Conservation (phyloP, 64 coral and sea anemone genomes). For the Orbicella faveolata region DNA sequence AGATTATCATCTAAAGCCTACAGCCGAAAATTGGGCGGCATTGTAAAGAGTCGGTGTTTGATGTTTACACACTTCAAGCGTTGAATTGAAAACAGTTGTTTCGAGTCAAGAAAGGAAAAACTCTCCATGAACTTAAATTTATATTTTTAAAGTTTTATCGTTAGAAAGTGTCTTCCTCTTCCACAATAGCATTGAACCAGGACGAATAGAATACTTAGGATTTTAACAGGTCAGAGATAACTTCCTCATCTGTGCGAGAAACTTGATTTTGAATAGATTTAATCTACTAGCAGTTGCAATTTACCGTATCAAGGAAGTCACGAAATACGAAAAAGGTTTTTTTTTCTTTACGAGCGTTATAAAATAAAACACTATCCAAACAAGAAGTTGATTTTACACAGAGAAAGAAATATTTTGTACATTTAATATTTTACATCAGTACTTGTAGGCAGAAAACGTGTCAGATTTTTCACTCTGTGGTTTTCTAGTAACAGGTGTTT, state of each 20-base stretch:
- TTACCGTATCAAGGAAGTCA: background rate
- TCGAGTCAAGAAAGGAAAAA: background rate
- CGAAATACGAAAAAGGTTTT: background rate
- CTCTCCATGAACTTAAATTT: too few species aligned
- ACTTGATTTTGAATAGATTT: background rate
- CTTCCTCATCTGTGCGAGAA: too few species aligned
- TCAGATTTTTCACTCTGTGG: conserved; percentile 21
- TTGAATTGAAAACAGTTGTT: background rate
- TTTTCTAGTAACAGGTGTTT: conserved; percentile 35
- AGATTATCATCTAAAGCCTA: conserved; percentile 15
- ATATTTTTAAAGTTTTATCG: too few species aligned
- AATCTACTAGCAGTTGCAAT: background rate
- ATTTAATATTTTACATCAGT: background rate
- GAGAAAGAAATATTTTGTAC: background rate
- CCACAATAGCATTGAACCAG: too few species aligned
- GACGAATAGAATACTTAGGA: too few species aligned
- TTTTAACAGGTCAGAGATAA: too few species aligned
- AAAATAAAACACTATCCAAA: background rate
- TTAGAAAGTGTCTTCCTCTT: too few species aligned
- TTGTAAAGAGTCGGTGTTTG: conserved; percentile 1
- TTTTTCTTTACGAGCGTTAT: background rate
- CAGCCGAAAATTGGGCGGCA: background rate
- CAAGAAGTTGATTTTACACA: background rate
- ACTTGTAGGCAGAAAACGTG: background rate
- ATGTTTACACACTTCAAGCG: background rate